Evolutionary conservation across 2,888 invertebrate species (phyloP).

Genomic region (Drosophila villosipedis): DNA sequence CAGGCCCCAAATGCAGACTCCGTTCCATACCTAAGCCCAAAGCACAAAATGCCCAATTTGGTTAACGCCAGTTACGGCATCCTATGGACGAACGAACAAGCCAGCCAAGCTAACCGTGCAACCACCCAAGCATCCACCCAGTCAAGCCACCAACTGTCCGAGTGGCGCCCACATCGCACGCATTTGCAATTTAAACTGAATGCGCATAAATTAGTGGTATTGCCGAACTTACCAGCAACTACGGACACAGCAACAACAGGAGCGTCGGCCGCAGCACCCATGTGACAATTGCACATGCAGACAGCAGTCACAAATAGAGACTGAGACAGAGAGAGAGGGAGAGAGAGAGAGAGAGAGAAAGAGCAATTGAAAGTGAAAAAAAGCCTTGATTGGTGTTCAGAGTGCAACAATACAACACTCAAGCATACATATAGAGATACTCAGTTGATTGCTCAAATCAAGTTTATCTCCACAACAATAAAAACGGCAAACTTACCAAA

Average conservation of each 20-base stretch:
- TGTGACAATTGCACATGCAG: slow-evolving; percentile 29
- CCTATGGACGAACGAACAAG: slow-evolving; percentile 2
- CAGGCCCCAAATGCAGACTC: slow-evolving; percentile 30
- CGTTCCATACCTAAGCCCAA: slow-evolving; percentile 4
- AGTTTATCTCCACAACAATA: neutral
- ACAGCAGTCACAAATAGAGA: slow-evolving; percentile 15
- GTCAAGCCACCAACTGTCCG: slow-evolving; percentile 3
- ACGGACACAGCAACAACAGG: slow-evolving; percentile 8
- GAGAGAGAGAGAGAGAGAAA: neutral
- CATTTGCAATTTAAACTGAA: slow-evolving; percentile 78
- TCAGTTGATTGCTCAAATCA: neutral
- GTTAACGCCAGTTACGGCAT: slow-evolving; percentile 43
- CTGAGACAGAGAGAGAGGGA: too few species aligned
- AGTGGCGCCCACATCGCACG: slow-evolving; percentile 54
- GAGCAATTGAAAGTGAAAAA: neutral
- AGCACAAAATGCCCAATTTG: slow-evolving; percentile 68
- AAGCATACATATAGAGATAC: slow-evolving; percentile 11
- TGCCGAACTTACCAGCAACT: slow-evolving; percentile 46
- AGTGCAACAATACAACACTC: slow-evolving; percentile 1
- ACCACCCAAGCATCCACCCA: neutral
- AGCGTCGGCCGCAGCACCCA: neutral
- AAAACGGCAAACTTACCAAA: neutral
- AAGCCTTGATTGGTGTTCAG: neutral
- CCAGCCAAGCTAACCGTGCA: neutral
- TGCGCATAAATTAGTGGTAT: slow-evolving; percentile 77